Evolutionary conservation across 2,797 vertebrate species (phyloP).

Genomic region (Brotula barbata): DNA sequence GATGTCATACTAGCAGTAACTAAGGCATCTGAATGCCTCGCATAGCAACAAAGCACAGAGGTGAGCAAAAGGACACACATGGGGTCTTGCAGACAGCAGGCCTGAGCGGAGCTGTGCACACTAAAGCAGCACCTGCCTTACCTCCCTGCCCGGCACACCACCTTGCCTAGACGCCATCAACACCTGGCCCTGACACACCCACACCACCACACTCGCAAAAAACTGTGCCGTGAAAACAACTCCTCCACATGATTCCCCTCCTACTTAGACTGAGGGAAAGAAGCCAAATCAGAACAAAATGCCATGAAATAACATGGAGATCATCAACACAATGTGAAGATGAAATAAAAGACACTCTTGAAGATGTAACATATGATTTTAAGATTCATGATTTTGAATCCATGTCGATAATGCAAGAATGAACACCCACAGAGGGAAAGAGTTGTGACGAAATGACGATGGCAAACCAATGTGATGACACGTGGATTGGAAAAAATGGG

Average conservation of each 20-base stretch:
- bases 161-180: constrained; percentile 75
- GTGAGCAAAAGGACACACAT: constrained; percentile 78
- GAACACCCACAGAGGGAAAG: constrained; percentile 45
- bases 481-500: constrained; percentile 61
- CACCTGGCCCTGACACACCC: constrained; percentile 76
- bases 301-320: constrained; percentile 74
- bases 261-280: constrained; percentile 77
- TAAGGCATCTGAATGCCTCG: constrained; percentile 72
- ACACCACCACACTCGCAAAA: constrained; percentile 72
- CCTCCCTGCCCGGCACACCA: constrained; percentile 77
- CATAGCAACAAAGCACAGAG: constrained; percentile 79
- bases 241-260: constrained; percentile 69
- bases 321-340: constrained; percentile 67
- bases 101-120: constrained; percentile 79
- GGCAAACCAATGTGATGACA: constrained; percentile 63
- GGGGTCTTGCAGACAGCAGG: constrained; percentile 79
- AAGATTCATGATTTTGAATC: constrained; percentile 62
- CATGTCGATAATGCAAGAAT: constrained; percentile 57
- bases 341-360: constrained; percentile 63
- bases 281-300: constrained; percentile 81
- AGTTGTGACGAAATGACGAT: constrained; percentile 61
- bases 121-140: constrained; percentile 81
- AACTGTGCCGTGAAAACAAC: constrained; percentile 71
- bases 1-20: constrained; percentile 71
- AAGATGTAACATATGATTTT: constrained; percentile 47